phyloP scores from a whole-genome alignment of 2,888 invertebrate genomes.

The Mythimna ferrago region DNA sequence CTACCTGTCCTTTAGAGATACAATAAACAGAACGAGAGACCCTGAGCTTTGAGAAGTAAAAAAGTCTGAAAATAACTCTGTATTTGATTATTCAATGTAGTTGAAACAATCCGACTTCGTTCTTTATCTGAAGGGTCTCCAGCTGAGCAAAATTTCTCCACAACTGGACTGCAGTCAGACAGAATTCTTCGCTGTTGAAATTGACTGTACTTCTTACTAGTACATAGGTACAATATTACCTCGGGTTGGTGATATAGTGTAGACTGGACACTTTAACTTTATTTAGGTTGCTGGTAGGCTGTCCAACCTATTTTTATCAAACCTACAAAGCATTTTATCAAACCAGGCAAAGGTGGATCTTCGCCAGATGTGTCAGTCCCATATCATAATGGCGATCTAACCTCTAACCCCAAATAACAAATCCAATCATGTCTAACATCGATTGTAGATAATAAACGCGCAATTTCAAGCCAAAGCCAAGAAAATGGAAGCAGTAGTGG shows the following conservation, averaged over 20 bases:
- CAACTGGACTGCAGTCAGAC: not conserved
- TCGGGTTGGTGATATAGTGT: not conserved
- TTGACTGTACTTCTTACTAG: not conserved
- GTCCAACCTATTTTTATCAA: not conserved
- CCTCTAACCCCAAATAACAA: not conserved
- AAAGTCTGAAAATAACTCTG: not conserved
- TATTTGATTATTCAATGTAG: not conserved
- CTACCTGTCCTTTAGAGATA: not conserved
- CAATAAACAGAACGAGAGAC: not conserved
- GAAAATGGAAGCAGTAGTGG: slow-evolving; percentile 82
- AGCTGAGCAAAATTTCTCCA: not conserved
- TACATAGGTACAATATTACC: too few species aligned
- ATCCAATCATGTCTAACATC: slow-evolving; percentile 11
- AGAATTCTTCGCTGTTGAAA: not conserved
- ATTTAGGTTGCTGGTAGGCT: not conserved
- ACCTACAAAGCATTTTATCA: not conserved
- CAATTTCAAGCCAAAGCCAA: slow-evolving; percentile 77
- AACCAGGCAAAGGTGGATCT: not conserved
- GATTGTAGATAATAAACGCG: slow-evolving; percentile 76
- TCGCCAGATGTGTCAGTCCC: not conserved
- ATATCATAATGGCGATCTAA: not conserved
- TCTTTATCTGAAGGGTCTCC: not conserved
- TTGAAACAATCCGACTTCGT: not conserved
- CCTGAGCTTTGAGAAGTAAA: too few species aligned
- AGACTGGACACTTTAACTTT: not conserved